Percentiles rank a stretch among this genome's conserved stretches.
phyloP scores from a whole-genome alignment of 1,140 invertebrate species.

The Diuraphis noxia region DNA sequence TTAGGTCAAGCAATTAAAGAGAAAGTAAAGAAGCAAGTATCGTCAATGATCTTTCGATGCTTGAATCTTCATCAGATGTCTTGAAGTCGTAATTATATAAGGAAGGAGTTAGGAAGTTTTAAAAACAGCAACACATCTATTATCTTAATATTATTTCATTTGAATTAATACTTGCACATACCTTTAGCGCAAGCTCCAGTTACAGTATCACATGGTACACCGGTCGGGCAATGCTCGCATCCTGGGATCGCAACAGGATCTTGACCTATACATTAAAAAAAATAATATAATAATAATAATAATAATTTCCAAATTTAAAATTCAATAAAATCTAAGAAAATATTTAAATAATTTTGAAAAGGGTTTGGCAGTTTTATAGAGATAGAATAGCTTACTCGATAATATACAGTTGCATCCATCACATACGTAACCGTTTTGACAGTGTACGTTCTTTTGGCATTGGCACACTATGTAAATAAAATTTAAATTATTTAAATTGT shows the following conservation, averaged over 20 bases:
- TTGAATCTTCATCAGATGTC: slow-evolving; percentile 47
- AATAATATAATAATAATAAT: not conserved
- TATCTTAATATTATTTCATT: slow-evolving; percentile 11
- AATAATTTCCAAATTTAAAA: not conserved
- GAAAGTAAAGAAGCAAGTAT: slow-evolving; percentile 52
- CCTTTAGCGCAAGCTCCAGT: slow-evolving; percentile 80
- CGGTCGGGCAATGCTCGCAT: slow-evolving; percentile 76
- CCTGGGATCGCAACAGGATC: slow-evolving; percentile 58
- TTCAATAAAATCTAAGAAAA: not conserved
- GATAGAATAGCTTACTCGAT: slow-evolving; percentile 62
- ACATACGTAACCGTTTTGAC: slow-evolving; percentile 65
- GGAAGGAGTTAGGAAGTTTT: slow-evolving; percentile 45
- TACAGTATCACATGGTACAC: slow-evolving; percentile 72
- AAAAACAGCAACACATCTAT: slow-evolving; percentile 60
- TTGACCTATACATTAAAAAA: slow-evolving; percentile 36
- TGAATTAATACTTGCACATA: slow-evolving; percentile 60
- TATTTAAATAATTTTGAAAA: not conserved
- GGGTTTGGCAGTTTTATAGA: not conserved
- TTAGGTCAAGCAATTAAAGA: slow-evolving; percentile 27
- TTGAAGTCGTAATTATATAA: slow-evolving; percentile 27
- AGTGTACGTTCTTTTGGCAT: slow-evolving; percentile 69
- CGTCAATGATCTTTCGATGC: slow-evolving; percentile 34
- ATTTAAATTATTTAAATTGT: slow-evolving; percentile 45
- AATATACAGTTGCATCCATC: slow-evolving; percentile 71
- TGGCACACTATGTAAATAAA: slow-evolving; percentile 66